Conservation (phyloP, 2,113 vertebrate species). For the Pachycephala philippinensis region DNA sequence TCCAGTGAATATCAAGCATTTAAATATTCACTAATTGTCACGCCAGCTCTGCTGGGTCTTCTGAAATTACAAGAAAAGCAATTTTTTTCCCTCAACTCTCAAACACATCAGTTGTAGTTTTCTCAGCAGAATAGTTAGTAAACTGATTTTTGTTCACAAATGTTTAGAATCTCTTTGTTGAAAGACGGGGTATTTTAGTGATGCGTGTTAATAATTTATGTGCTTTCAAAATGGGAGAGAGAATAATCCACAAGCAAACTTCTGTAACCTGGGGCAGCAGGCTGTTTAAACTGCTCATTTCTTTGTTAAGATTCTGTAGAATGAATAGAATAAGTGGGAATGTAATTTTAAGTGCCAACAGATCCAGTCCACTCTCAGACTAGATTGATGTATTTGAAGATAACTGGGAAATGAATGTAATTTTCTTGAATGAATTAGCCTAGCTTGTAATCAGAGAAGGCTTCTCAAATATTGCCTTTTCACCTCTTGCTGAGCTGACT, state of each 20-base stretch:
- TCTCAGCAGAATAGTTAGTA: neutral
- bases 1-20: conserved; percentile 3
- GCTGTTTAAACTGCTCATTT: neutral
- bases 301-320: neutral
- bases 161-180: neutral
- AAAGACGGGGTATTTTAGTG: neutral
- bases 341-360: neutral
- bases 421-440: conserved; percentile 1
- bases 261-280: neutral
- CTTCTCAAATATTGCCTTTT: neutral
- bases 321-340: neutral
- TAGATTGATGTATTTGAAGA: neutral
- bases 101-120: neutral
- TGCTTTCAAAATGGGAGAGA: neutral
- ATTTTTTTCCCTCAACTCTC: neutral
- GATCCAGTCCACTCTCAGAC: neutral
- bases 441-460: neutral
- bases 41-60: neutral
- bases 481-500: neutral
- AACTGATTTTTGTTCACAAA: neutral
- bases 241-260: neutral
- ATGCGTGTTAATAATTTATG: neutral
- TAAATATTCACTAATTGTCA: conserved; percentile 33
- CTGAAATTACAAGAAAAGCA: neutral
- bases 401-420: neutral